Evolutionary conservation across 2,113 vertebrate genomes (phyloP), one percentile per base, ranked within the genome.

Genomic region (Upupa epops): DNA sequence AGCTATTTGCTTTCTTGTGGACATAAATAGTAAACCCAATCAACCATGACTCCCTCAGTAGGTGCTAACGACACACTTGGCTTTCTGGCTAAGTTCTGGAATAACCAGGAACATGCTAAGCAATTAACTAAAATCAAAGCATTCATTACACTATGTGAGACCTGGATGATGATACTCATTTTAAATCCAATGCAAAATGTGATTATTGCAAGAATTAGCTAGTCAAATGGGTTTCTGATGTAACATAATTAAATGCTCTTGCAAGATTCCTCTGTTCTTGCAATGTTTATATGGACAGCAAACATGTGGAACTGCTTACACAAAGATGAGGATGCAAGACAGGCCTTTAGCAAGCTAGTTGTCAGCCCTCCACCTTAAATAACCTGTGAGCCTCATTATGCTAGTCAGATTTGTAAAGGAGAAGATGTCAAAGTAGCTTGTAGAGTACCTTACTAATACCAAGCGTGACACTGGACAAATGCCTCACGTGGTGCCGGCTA

Each of bases 371-470:
- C 56, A 92, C 91, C 72, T 79, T 89, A 95, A 94, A 94, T 94
- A 93, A 85, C 92, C 58, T 52, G 58, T 86, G 46, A 93, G 72
- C 89, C 82, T 95, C 79, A 65, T 89, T 90, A 94, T 16, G 52
- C 55, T 80, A 45, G 49, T 45, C 69, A 89, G 93, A 79, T 87
- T 92, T 90, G 74, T 29, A 88, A 55, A 31, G 60, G 63, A 45
- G 45, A 89, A 94, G 83, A 86, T 86, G 83, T 52, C 85, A 92
- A 93, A 96, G 88, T 49, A 89, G 86, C 58, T 92, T 91, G 73
- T 83, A 86, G 63, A 91, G 31, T 64, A 83, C 42, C 68, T 89
- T 51, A 56, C 69, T 86, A 90, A 92, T 77, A 63, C 69, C 40
- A 75, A 34, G 54, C 86, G 42, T 20, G 66, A 86, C 93, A 94